These are phyloP conservation scores for Cyprinus carpio DNA, from an alignment of 2,113 vertebrate genomes.

Conservation along the genomic window DNA sequence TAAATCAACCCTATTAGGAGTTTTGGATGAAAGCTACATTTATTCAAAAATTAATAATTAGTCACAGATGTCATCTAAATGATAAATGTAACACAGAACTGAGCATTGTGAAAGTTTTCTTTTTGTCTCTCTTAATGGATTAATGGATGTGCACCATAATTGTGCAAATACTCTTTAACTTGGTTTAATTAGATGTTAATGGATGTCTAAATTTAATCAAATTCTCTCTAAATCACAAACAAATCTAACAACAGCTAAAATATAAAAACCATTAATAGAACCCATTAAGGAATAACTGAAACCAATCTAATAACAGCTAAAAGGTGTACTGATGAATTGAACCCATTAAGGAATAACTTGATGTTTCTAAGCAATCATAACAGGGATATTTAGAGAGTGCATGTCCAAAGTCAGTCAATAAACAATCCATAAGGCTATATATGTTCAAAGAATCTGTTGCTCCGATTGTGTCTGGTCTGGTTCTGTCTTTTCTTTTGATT, in stretches of 20 bases:
- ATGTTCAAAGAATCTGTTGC: no score
- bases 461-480: neutral
- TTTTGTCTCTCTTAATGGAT: neutral
- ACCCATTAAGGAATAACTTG: neutral
- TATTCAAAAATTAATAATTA: neutral
- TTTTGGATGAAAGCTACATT: neutral
- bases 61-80: conserved; percentile 1
- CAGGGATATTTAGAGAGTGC: neutral
- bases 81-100: neutral
- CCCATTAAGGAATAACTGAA: no score
- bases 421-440: neutral
- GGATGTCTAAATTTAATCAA: neutral
- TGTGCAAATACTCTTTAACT: neutral
- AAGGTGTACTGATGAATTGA: neutral
- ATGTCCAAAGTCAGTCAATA: neutral
- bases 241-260: no score
- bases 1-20: neutral
- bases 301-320: neutral
- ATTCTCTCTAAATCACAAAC: no score
- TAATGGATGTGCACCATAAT: neutral
- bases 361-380: neutral
- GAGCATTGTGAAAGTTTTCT: neutral
- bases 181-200: neutral
- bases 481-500: no score
- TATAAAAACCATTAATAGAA: neutral